Base-by-base conservation (phyloP, 2,888 invertebrate genomes). In the Thalpophila matura region DNA sequence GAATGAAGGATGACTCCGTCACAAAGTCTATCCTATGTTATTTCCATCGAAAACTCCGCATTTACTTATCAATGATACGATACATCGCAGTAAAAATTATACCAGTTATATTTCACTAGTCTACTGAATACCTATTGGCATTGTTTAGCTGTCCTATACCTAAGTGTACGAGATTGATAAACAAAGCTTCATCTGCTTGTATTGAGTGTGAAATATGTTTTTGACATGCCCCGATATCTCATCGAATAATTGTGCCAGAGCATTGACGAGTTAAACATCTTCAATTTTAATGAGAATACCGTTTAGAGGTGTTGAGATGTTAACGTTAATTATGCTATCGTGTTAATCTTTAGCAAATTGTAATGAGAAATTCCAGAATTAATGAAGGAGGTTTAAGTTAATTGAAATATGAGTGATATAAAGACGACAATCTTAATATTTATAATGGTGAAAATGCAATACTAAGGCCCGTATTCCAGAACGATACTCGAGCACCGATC, bases 271-370 rank as follows among this genome's bases (percentile, higher is more conserved):
- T 47, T 24, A 42, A 22, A 14, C 16, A 14, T 51, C 27, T 50
- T 26, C 10, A 38, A 51, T 40, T 26, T n/a, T 49, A 45, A 58
- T 29, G 26, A 58, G 49, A 60, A 55, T 73, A 29, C 9, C 10
- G 7, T 4, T 20, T 10, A 18, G 12, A 26, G 14, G 12, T 26
- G 40, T 49, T 22, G 14, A 72, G 14, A 27, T 26, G 29, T 31
- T 27, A 14, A 43, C 27, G 14, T n/a, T 40, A 16, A 46, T 42
- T 24, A 69, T 20, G 20, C 27, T 38, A 22, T 40, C 31, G 12
- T 0, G n/a, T 27, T 22, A 56, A 27, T 67, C 57, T 29, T 12
- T 18, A 4, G n/a, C 4, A 31, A 24, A 31, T 29, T 40, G 38
- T 31, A 16, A 20, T 9, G 7, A 14, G 7, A 14, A 14, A 26